Percentiles rank a stretch among this genome's conserved stretches.
These are phyloP conservation scores for Megalops atlanticus DNA, from an alignment of 2,113 vertebrate genomes.

Conservation along the genomic window DNA sequence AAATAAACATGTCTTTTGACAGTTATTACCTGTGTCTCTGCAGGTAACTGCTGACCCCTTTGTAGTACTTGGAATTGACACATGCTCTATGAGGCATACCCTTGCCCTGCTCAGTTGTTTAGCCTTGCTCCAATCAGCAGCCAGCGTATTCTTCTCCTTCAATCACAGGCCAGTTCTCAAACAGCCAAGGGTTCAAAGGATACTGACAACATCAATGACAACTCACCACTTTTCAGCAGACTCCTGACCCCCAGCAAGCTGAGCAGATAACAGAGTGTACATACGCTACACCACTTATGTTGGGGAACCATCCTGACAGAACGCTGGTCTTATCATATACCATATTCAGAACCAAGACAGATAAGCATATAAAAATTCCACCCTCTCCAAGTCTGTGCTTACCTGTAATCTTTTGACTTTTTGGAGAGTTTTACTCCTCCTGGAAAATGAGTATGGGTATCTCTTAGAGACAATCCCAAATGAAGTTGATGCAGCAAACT, in stretches of 20 bases:
- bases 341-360: background rate
- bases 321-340: background rate
- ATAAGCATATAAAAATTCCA: background rate
- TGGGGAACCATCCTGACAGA: background rate
- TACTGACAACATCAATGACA: conserved; percentile 40
- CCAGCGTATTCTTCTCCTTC: background rate
- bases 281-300: background rate
- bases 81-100: background rate
- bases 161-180: conserved; percentile 5
- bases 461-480: background rate
- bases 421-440: background rate
- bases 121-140: background rate
- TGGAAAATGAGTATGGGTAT: background rate
- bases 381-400: background rate
- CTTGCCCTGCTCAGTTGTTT: background rate
- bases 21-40: background rate
- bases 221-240: background rate
- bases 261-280: conserved; percentile 44
- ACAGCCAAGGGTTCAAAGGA: conserved; percentile 49
- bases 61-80: background rate
- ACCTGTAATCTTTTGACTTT: background rate
- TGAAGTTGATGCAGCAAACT: background rate
- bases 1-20: too few relatives aligned
- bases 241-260: background rate
- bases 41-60: background rate